Percentiles rank a stretch among this genome's conserved stretches.
phyloP scores from a whole-genome alignment of 2,113 vertebrate species.

The cat (Felis catus) region F.catus_Fca126_mat1.0 CM031422.1:61490501-61491000 shows the following conservation, averaged over 20 bases:
- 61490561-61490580: neutral
- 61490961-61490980: neutral
- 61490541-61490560: no score
- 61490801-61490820: neutral
- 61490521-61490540: no score
- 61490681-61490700: neutral
- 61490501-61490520: no score
- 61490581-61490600: neutral
- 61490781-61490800: neutral
- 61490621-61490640: neutral
- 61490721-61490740: neutral
- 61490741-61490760: neutral
- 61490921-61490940: neutral
- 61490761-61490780: neutral
- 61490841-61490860: neutral
- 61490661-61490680: neutral
- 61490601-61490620: neutral
- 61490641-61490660: neutral
- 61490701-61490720: neutral
- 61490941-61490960: neutral
- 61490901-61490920: neutral
- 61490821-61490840: neutral
- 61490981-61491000: neutral
- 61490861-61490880: neutral
- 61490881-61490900: neutral